Base-by-base conservation (phyloP, 2,797 vertebrate species). In the Hemibagrus guttatus region DNA sequence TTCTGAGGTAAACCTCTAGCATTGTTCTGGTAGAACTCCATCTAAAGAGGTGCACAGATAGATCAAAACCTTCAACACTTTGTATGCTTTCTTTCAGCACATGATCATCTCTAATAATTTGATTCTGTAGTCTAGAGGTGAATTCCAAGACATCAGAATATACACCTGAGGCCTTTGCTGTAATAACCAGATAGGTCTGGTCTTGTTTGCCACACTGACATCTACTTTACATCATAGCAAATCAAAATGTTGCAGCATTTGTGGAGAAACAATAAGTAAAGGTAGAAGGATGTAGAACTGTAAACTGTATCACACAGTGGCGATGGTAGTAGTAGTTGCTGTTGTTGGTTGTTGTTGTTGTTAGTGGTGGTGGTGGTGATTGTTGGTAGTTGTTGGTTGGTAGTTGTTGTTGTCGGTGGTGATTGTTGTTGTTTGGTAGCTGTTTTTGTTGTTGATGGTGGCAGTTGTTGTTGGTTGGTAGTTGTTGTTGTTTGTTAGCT, bases 61-160 rank as follows among this genome's bases (percentile, higher is more conserved):
- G 28, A 31, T 23, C 1, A 1, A 42, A 23, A 16, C 39, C 69
- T 42, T 71, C 39, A 69, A 35, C 28, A 68, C 66, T 14, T 3
- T 68, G 14, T 35, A 68, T 28, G 26, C 63, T 64, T 64, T 64
- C 63, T 28, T 58, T 80, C n/a, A 23, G 8, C 35, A 71, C 42
- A n/a, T 7, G 23, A 49, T 46, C 23, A 74, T 42, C 39, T 26
- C 26, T 39, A 69, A 19, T 69, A 39, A 69, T 69, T 17, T 4
- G 5, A 46, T 46, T 74, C 12, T 46, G 11, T 12, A 26, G 42
- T 46, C 49, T 74, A 49, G 5, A 26, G 21, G 71, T 49, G 23
- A 74, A 46, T 74, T 74, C 68, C 68, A 71, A 66, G n/a, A 13
- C 64, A 68, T 68, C 28, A 7, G 69, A n/a, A n/a, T 23, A 72